Evolutionary conservation across 2,888 invertebrate species (phyloP), one percentile per base, ranked within the genome.

Genomic region (Erynnis tages): DNA sequence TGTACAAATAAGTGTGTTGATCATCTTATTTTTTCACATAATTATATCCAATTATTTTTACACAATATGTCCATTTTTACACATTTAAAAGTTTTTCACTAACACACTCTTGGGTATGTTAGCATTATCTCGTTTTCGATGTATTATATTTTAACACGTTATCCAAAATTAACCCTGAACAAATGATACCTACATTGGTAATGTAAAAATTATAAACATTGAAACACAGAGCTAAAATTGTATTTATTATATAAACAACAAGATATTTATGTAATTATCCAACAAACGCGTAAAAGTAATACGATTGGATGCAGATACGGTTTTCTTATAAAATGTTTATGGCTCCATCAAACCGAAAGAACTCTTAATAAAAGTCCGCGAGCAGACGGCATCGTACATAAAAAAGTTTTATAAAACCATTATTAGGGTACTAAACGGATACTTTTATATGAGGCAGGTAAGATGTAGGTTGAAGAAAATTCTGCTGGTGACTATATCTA

Each of bases 301-400:
- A 25, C 30, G 43, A 30, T 30, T 43, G 30, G 19, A 43, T 43
- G 30, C 43, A 43, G 19, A 50, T 41, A 45, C 54, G 19, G 50
- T 44, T 57, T 55, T 47, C 52, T 47, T 52, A 50, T 55, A 55
- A 53, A 55, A 55, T 50, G 53, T 57, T 57, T 55, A 53, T 41
- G 50, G 29, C 50, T 41, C 50, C 44, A 50, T 47, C 40, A 55
- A 52, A 55, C 37, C 44, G 48, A 23, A 47, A 44, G 44, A 44
- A 53, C 53, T 50, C 53, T 50, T 50, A 43, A 55, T 55, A 55
- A 55, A 53, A 55, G 32, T 35, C 45, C 25, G 44, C 46, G 50
- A 38, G 38, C 54, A 49, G 49, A 47, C 46, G 50, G 47, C 43
- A 50, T 50, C 27, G 53, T 43, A 50, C 52, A 48, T 57, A 52